Percentiles rank a stretch among this genome's conserved stretches.
These are phyloP conservation scores for Antheraea assamensis DNA, from an alignment of 2,888 invertebrate species.

Conservation along the genomic window DNA sequence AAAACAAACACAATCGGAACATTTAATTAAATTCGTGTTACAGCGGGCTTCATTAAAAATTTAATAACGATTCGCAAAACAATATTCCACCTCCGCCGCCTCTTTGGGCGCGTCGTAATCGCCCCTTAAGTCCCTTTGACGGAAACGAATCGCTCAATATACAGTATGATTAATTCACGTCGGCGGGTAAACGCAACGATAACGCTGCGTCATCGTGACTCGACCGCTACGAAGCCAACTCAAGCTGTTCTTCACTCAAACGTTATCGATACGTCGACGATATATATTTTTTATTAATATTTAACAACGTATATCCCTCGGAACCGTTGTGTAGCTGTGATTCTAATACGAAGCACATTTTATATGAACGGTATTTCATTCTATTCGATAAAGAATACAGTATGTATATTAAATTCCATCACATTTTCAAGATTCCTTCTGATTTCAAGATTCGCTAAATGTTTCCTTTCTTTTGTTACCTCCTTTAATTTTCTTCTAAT, in stretches of 20 bases:
- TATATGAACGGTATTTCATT: neutral
- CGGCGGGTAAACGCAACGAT: slow-evolving; percentile 41
- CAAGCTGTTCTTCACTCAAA: slow-evolving; percentile 13
- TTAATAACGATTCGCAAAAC: slow-evolving; percentile 22
- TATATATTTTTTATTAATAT: slow-evolving; percentile 8
- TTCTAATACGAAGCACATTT: neutral
- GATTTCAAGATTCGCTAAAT: neutral
- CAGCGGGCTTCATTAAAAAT: slow-evolving; percentile 22
- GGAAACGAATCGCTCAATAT: slow-evolving; percentile 32
- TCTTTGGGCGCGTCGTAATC: slow-evolving; percentile 23
- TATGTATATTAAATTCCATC: neutral
- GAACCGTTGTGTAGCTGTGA: neutral
- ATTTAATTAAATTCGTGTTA: slow-evolving; percentile 9
- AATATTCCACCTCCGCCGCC: slow-evolving; percentile 16
- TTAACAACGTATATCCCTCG: neutral
- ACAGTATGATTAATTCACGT: slow-evolving; percentile 66
- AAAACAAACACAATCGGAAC: slow-evolving; percentile 10
- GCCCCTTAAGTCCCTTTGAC: slow-evolving; percentile 37
- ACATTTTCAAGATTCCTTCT: neutral
- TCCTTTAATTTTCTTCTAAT: neutral
- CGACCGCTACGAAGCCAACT: slow-evolving; percentile 20
- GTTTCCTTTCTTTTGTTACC: neutral
- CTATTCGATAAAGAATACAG: neutral
- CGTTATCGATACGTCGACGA: slow-evolving; percentile 13
- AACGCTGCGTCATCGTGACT: slow-evolving; percentile 61